These are phyloP conservation scores for Amphiduros pacificus DNA, from an alignment of 2,888 invertebrate species.

Conservation along the genomic window DNA sequence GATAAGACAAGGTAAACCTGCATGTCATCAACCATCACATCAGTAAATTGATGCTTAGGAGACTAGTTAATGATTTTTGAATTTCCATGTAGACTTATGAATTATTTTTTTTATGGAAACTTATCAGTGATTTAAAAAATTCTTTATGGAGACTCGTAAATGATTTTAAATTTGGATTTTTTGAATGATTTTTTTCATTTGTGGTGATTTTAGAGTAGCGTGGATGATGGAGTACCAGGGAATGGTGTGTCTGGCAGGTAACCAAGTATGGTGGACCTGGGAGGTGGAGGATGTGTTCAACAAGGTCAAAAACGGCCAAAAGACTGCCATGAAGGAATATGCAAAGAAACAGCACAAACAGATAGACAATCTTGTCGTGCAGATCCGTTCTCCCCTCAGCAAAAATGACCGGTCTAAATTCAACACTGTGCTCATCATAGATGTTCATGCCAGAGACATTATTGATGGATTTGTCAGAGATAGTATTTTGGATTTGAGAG, in stretches of 20 bases:
- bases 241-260: constrained; percentile 81
- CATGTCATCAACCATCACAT: no score
- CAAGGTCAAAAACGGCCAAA: constrained; percentile 66
- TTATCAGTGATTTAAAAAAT: neutral
- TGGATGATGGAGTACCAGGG: constrained; percentile 91
- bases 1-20: constrained; percentile 67
- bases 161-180: no score
- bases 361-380: constrained; percentile 80
- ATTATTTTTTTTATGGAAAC: neutral
- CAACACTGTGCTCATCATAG: constrained; percentile 85
- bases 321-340: constrained; percentile 89
- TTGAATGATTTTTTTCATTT: no score
- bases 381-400: constrained; percentile 71
- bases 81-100: neutral
- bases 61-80: no score
- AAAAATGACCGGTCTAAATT: constrained; percentile 85
- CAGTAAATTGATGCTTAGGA: no score
- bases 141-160: no score
- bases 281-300: constrained; percentile 88
- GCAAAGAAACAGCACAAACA: constrained; percentile 78
- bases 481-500: constrained; percentile 77
- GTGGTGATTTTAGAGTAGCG: constrained; percentile 66
- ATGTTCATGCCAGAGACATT: constrained; percentile 89
- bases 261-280: constrained; percentile 94
- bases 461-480: constrained; percentile 70